A percentile compares a stretch with the other conserved stretches of the same genome.
These are phyloP conservation scores for Lithodes maja DNA, from an alignment of 2,888 invertebrate species.

Conservation along the genomic window DNA sequence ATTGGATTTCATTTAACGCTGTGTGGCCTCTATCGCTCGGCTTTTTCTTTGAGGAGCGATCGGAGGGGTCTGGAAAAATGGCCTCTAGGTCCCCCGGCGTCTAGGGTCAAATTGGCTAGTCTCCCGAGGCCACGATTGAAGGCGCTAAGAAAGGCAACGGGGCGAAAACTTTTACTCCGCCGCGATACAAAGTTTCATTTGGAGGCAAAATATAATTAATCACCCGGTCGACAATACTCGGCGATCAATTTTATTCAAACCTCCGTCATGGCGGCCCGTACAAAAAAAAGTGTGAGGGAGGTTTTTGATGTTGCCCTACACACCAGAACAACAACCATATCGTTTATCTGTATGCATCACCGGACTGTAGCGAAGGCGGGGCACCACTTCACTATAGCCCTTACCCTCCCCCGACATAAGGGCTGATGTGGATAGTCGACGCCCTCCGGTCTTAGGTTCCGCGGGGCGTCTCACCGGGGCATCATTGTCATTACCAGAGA, in stretches of 20 bases:
- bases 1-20: slow-evolving; percentile 66
- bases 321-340: slow-evolving; percentile 66
- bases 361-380: background rate
- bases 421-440: background rate
- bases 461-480: background rate
- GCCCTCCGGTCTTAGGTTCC: background rate
- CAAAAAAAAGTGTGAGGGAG: slow-evolving; percentile 55
- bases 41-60: slow-evolving; percentile 38
- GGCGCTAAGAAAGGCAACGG: slow-evolving; percentile 26
- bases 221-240: slow-evolving; percentile 63
- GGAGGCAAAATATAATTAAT: slow-evolving; percentile 67
- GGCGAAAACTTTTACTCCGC: slow-evolving; percentile 48
- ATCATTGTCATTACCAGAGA: slow-evolving; percentile 66
- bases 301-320: slow-evolving; percentile 63
- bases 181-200: slow-evolving; percentile 64
- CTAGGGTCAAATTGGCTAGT: slow-evolving; percentile 11
- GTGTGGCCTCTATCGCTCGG: slow-evolving; percentile 49
- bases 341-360: slow-evolving; percentile 60
- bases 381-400: background rate
- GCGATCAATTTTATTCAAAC: slow-evolving; percentile 66
- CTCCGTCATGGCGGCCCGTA: slow-evolving; percentile 55
- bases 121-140: background rate
- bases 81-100: background rate
- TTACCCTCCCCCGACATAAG: background rate
- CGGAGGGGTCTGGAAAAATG: slow-evolving; percentile 5